A percentile compares a stretch with the other conserved stretches of the same genome.
phyloP scores from a whole-genome alignment of 2,888 invertebrate genomes.

The Empis livida region DNA sequence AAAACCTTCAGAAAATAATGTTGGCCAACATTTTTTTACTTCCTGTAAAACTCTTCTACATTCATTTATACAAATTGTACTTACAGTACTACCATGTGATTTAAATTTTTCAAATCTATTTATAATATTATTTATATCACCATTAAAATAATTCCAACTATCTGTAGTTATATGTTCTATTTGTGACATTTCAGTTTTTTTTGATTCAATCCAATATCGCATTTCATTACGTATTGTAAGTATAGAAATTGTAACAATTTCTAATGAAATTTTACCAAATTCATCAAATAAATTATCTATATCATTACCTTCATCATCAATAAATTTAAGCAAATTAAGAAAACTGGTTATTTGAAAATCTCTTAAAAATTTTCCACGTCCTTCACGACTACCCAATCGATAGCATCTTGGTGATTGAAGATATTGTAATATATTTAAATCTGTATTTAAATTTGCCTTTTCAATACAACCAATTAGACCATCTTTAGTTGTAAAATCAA shows the following conservation, averaged over 20 bases:
- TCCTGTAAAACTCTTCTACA: constrained; percentile 42
- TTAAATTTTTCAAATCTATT: background rate
- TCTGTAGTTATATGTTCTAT: too few species aligned
- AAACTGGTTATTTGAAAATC: constrained; percentile 73
- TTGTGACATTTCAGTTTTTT: too few species aligned
- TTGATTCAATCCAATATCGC: too few species aligned
- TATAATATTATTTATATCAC: background rate
- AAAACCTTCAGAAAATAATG: constrained; percentile 54
- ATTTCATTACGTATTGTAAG: constrained; percentile 43
- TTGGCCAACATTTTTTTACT: constrained; percentile 44
- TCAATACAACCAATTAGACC: constrained; percentile 34
- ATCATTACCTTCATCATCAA: constrained; percentile 18
- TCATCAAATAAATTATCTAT: background rate
- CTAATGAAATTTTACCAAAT: constrained; percentile 41
- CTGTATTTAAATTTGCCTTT: constrained; percentile 26
- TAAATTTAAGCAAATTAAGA: constrained; percentile 55
- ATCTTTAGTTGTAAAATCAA: constrained; percentile 40
- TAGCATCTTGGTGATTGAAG: constrained; percentile 57
- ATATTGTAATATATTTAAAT: constrained; percentile 28
- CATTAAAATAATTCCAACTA: background rate
- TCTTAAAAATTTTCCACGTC: constrained; percentile 22
- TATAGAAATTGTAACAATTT: constrained; percentile 54
- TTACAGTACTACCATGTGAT: too few species aligned
- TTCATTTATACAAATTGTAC: background rate
- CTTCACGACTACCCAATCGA: constrained; percentile 23